Base-by-base conservation (phyloP, 2,113 vertebrate genomes). In the Malurus alboscapulatus region DNA sequence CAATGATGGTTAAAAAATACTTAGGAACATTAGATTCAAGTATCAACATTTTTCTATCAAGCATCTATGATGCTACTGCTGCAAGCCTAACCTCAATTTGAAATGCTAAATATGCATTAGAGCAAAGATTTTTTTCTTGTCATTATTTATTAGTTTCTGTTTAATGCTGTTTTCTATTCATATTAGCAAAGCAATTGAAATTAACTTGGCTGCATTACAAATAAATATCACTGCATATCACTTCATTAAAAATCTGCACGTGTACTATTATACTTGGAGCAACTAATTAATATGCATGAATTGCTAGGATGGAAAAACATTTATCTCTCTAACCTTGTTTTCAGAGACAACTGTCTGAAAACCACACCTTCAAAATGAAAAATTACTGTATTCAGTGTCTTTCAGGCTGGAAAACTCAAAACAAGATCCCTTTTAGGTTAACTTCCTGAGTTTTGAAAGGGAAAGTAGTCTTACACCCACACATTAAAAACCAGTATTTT, bases 241-340 rank as follows among this genome's bases (percentile, higher is more conserved):
- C 42, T 87, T 91, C 32, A 91, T 93, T 85, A 89, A 93, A 96
- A 93, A 93, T 66, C 67, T 82, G 59, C 50, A 87, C 0, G 6
- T 54, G 40, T 76, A 54, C 32, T 53, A 48, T 51, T 71, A 72
- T 22, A 91, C 32, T 34, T 62, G 34, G 54, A 93, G n/a, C 51
- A 91, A 93, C 20, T 32, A 69, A 87, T 93, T 88, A 94, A 92
- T 85, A 93, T 66, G 77, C 27, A 94, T 92, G 89, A 94, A 77
- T 1, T 6, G 50, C 50, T 84, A 88, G 83, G 24, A 89, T 32
- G 29, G 51, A 69, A 78, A 90, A 84, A 47, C 92, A 93, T 22
- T 92, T 72, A 42, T 9, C 69, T 61, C 38, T 79, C 40, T 73
- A 91, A 92, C 62, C 34, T 83, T 87, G 54, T n/a, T 81, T 95